Conservation (phyloP, 1,140 invertebrate genomes). For the Nasonia longicornis region DNA sequence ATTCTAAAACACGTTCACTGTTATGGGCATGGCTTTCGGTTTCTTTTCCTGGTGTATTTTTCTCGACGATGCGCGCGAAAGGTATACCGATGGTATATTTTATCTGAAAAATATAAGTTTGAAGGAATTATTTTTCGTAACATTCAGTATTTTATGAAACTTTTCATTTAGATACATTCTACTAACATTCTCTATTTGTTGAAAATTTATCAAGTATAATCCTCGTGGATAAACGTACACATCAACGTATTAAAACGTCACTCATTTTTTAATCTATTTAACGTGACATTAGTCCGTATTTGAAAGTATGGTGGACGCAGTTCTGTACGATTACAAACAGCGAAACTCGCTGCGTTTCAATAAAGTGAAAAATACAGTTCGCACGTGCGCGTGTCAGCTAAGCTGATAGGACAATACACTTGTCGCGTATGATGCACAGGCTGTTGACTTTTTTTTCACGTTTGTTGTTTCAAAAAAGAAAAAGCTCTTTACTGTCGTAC, state of each 20-base stretch:
- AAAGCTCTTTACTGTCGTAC: neutral
- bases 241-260: too few species aligned
- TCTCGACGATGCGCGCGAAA: too few species aligned
- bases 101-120: too few species aligned
- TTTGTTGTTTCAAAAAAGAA: neutral
- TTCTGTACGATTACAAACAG: constrained; percentile 6
- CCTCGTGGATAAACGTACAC: too few species aligned
- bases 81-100: too few species aligned
- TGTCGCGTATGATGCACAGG: constrained; percentile 2
- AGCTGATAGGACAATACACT: constrained; percentile 13
- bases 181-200: too few species aligned
- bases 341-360: constrained; percentile 13
- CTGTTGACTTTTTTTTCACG: neutral
- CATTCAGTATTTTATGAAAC: too few species aligned
- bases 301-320: constrained; percentile 16
- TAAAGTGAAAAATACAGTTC: constrained; percentile 5
- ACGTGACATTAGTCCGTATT: neutral
- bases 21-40: neutral
- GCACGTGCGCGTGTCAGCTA: neutral
- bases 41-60: too few species aligned
- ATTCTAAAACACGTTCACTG: neutral
- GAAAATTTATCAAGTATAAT: too few species aligned
- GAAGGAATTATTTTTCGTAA: too few species aligned
- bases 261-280: neutral
- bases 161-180: too few species aligned